A percentile compares a stretch with the other conserved stretches of the same genome.
Evolutionary conservation across 2,888 invertebrate species (phyloP).

Genomic region (Gandaritis pyraliata): DNA sequence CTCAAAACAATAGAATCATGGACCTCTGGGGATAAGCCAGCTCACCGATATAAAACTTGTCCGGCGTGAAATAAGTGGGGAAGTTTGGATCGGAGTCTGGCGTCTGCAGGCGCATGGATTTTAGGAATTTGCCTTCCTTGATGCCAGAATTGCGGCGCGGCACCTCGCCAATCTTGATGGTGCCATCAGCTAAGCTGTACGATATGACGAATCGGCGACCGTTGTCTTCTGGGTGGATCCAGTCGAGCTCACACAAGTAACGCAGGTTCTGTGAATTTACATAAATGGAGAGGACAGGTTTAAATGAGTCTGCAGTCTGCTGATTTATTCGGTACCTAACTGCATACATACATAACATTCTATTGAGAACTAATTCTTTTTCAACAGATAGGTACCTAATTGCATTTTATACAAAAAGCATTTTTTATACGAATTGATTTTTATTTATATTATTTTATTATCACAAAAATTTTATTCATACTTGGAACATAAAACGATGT

Average conservation of each 20-base stretch:
- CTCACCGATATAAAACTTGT: slow-evolving; percentile 91
- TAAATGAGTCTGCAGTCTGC: background rate
- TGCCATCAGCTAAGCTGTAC: slow-evolving; percentile 90
- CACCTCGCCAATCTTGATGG: slow-evolving; percentile 89
- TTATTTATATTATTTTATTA: too few relatives aligned
- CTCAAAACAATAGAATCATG: too few relatives aligned
- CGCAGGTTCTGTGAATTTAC: slow-evolving; percentile 81
- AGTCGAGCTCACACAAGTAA: slow-evolving; percentile 91
- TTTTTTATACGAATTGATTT: background rate
- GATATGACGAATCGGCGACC: slow-evolving; percentile 90
- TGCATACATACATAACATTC: too few relatives aligned
- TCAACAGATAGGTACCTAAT: too few relatives aligned
- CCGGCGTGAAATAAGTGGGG: slow-evolving; percentile 90
- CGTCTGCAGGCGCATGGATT: slow-evolving; percentile 86
- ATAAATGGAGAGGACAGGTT: slow-evolving; percentile 8
- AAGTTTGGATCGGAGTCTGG: slow-evolving; percentile 88
- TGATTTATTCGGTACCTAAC: too few relatives aligned
- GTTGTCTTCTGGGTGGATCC: slow-evolving; percentile 90
- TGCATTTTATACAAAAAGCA: too few relatives aligned
- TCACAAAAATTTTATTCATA: background rate
- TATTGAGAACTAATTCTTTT: too few relatives aligned
- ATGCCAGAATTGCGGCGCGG: slow-evolving; percentile 90
- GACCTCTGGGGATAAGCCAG: too few relatives aligned
- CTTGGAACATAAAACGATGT: slow-evolving; percentile 3
- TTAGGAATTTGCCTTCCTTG: slow-evolving; percentile 89